A percentile compares a stretch with the other conserved stretches of the same genome.
phyloP scores from a whole-genome alignment of 2,888 invertebrate genomes.

The Arrhopalites spinosus region DNA sequence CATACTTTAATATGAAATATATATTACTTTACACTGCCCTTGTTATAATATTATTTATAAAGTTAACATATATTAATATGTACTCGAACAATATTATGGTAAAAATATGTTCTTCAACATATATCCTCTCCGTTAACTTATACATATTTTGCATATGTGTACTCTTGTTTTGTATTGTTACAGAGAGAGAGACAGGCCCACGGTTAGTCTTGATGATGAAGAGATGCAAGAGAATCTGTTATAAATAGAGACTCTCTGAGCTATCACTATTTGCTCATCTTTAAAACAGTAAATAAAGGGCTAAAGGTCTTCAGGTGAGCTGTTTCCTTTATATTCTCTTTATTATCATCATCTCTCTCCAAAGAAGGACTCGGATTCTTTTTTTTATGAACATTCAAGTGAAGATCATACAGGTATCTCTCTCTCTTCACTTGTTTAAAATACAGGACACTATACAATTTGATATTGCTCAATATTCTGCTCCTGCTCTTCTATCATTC shows the following conservation, averaged over 20 bases:
- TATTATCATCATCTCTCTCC: conserved; percentile 29
- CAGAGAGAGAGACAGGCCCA: too few relatives aligned
- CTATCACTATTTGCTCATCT: conserved; percentile 20
- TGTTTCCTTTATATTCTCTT: conserved; percentile 23
- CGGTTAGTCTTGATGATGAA: background rate
- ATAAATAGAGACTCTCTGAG: conserved; percentile 8
- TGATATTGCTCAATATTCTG: background rate
- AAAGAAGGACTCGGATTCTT: conserved; percentile 34
- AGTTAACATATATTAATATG: too few relatives aligned
- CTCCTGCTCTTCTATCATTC: background rate
- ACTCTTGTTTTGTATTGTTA: too few relatives aligned
- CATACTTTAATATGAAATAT: background rate
- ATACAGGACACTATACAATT: background rate
- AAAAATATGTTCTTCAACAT: too few relatives aligned
- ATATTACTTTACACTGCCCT: too few relatives aligned
- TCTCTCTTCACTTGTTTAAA: background rate
- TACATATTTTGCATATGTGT: too few relatives aligned
- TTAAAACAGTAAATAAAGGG: conserved; percentile 33
- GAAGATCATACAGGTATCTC: background rate
- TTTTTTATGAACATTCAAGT: too few relatives aligned
- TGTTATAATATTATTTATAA: too few relatives aligned
- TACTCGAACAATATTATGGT: too few relatives aligned
- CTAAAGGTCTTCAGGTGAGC: conserved; percentile 39
- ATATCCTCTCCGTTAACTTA: too few relatives aligned
- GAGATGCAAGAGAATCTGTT: conserved; percentile 1